Evolutionary conservation across 2,797 vertebrate genomes (phyloP).

Genomic region (Choloepus didactylus): DNA sequence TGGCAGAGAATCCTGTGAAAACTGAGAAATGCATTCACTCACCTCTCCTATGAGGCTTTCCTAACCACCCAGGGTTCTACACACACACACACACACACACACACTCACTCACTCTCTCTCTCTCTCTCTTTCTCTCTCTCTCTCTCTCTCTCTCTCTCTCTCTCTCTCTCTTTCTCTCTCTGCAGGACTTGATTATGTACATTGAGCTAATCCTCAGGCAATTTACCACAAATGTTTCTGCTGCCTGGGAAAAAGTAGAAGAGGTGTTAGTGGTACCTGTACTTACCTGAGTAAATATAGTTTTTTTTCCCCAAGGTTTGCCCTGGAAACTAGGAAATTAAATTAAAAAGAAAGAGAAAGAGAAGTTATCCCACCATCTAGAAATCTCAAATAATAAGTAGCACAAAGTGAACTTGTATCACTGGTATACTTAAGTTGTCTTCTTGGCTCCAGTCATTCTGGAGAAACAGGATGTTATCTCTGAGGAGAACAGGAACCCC

Average conservation of each 20-base stretch:
- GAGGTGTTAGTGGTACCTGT: not conserved
- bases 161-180: too few species aligned
- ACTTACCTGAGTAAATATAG: not conserved
- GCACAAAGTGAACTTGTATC: not conserved
- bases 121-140: too few species aligned
- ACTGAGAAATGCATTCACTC: not conserved
- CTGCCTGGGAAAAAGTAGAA: not conserved
- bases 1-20: not conserved
- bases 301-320: not conserved
- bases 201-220: not conserved
- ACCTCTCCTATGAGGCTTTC: not conserved
- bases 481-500: not conserved
- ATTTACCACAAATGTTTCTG: not conserved
- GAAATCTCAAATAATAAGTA: not conserved
- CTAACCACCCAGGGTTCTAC: not conserved
- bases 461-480: not conserved
- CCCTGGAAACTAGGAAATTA: not conserved
- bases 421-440: not conserved
- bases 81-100: too few species aligned
- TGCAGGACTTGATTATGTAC: not conserved
- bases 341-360: conserved; percentile 40
- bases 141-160: too few species aligned
- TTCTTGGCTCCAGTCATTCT: not conserved
- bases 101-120: too few species aligned
- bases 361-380: not conserved